Conservation (phyloP, 2,888 invertebrate genomes). For the Phaonia tiefii region DNA sequence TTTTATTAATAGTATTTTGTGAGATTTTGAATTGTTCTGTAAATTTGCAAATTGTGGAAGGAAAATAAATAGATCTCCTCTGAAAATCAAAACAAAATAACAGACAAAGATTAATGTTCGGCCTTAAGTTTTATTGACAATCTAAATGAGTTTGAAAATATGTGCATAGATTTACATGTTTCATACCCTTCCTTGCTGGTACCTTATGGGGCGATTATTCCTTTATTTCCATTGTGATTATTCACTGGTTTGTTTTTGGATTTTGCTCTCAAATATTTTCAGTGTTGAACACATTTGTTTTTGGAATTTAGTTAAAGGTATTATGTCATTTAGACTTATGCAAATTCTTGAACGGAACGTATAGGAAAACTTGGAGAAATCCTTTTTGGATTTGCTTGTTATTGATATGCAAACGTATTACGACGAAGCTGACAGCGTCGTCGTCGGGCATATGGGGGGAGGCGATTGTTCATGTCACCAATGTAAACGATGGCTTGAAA, state of each 20-base stretch:
- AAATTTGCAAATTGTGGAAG: background rate
- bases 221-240: background rate
- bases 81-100: slow-evolving; percentile 25
- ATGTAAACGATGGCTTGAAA: background rate
- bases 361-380: slow-evolving; percentile 29
- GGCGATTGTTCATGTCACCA: background rate
- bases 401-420: slow-evolving; percentile 63
- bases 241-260: slow-evolving; percentile 1
- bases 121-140: slow-evolving; percentile 66
- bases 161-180: slow-evolving; percentile 64
- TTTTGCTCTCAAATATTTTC: slow-evolving; percentile 45
- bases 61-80: background rate
- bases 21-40: slow-evolving; percentile 44
- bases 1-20: slow-evolving; percentile 47
- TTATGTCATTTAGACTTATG: slow-evolving; percentile 67
- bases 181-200: slow-evolving; percentile 43
- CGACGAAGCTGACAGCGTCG: background rate
- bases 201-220: no score
- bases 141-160: slow-evolving; percentile 67
- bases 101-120: slow-evolving; percentile 65
- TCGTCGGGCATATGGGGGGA: background rate
- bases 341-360: slow-evolving; percentile 43
- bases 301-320: slow-evolving; percentile 47
- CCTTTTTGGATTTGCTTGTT: slow-evolving; percentile 54
- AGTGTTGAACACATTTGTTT: background rate